A percentile compares a stretch with the other conserved stretches of the same genome.
Evolutionary conservation across 2,113 vertebrate genomes (phyloP).

Genomic region (Thamnophis sirtalis): DNA sequence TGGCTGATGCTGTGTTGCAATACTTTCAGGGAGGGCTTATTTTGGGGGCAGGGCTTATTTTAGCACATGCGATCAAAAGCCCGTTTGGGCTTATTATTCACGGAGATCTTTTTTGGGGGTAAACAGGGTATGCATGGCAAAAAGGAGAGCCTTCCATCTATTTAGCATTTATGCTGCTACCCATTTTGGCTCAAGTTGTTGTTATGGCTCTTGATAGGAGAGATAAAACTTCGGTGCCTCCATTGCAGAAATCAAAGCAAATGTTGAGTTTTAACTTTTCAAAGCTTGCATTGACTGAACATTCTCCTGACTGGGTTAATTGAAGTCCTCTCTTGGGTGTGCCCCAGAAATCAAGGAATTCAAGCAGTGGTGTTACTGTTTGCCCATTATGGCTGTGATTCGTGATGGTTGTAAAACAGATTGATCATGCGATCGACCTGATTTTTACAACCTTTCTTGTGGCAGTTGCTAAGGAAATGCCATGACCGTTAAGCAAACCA

Average conservation of each 20-base stretch:
- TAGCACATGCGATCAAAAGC: too few relatives aligned
- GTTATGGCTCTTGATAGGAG: background rate
- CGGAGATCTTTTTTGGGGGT: too few relatives aligned
- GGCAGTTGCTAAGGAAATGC: background rate
- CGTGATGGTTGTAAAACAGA: background rate
- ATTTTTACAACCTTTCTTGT: background rate
- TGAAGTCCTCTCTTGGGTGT: background rate
- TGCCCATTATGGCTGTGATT: background rate
- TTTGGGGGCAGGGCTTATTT: too few relatives aligned
- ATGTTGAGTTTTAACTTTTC: background rate
- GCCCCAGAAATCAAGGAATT: background rate
- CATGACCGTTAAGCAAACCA: background rate
- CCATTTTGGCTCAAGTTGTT: background rate
- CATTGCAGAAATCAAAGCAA: background rate
- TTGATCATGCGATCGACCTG: background rate
- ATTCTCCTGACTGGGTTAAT: background rate
- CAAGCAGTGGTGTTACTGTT: background rate
- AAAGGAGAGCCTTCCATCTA: background rate
- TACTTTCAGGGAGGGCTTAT: too few relatives aligned
- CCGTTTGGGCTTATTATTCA: too few relatives aligned
- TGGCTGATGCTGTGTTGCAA: too few relatives aligned
- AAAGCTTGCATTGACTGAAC: background rate
- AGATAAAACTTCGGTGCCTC: background rate
- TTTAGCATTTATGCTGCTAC: background rate
- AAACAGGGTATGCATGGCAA: background rate